phyloP scores from a whole-genome alignment of 2,797 vertebrate genomes.

The Myotis pilosus region DNA sequence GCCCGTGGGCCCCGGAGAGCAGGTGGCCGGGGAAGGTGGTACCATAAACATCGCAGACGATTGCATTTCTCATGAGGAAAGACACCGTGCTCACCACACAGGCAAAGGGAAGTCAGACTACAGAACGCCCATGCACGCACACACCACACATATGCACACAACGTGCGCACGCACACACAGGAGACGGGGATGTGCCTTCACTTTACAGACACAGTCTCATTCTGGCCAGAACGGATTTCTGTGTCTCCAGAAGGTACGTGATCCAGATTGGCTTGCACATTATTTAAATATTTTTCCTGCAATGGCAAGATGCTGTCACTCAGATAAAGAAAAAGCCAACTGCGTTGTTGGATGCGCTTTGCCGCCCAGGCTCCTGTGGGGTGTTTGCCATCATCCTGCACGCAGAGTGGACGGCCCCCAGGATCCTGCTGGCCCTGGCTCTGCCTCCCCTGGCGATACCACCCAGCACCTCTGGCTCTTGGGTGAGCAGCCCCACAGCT shows the following conservation, averaged over 20 bases:
- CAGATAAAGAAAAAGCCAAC: background rate
- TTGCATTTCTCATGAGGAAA: background rate
- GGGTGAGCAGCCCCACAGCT: fast-evolving
- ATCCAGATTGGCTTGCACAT: background rate
- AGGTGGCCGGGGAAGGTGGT: background rate
- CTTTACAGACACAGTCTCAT: background rate
- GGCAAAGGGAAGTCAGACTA: background rate
- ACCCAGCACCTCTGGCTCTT: background rate
- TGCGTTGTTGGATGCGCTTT: background rate
- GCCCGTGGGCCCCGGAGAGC: background rate
- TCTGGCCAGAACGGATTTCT: background rate
- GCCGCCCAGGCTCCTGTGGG: background rate
- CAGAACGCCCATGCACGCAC: background rate
- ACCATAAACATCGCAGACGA: fast-evolving
- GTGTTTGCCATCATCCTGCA: background rate
- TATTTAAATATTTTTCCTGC: background rate
- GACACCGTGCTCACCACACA: background rate
- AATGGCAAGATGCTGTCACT: background rate
- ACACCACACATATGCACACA: fast-evolving
- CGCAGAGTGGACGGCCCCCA: background rate
- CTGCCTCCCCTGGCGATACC: background rate
- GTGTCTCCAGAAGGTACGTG: background rate
- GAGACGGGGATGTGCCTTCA: fast-evolving
- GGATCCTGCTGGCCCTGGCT: background rate
- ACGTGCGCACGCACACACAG: background rate